These are phyloP conservation scores for Philopotamus ludificatus DNA, from an alignment of 1,140 invertebrate species.

Conservation along the genomic window DNA sequence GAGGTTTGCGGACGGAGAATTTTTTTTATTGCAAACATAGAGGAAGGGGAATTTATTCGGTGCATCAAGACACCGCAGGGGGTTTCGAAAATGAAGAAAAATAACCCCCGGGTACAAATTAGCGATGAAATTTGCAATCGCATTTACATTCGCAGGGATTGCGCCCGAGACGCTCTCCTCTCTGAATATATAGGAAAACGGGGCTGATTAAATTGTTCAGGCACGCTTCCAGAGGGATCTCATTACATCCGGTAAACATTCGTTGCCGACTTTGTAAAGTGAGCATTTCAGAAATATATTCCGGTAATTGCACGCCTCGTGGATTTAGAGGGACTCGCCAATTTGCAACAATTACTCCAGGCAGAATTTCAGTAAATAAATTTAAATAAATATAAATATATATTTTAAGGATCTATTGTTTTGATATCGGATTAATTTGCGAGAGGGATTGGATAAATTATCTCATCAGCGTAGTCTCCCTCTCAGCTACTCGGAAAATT, in stretches of 20 bases:
- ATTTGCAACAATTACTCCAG: no score
- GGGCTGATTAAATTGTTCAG: conserved; percentile 34
- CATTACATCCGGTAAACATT: conserved; percentile 26
- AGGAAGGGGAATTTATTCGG: not conserved
- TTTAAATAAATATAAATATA: not conserved
- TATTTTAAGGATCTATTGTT: no score
- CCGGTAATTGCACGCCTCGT: conserved; percentile 28
- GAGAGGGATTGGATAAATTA: not conserved
- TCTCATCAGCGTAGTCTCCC: not conserved
- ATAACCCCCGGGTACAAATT: conserved; percentile 6
- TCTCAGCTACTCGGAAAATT: no score
- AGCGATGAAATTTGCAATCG: not conserved
- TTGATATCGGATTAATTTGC: not conserved
- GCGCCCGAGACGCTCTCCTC: not conserved
- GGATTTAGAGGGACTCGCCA: conserved; percentile 16
- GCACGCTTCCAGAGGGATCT: conserved; percentile 9
- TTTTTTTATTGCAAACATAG: conserved; percentile 3
- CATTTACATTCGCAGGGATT: not conserved
- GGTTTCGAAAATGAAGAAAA: not conserved
- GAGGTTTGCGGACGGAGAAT: not conserved
- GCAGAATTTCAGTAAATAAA: no score
- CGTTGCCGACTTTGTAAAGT: conserved; percentile 19
- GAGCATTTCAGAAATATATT: conserved; percentile 28
- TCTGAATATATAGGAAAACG: conserved; percentile 20
- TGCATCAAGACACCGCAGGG: conserved; percentile 6